A percentile compares a stretch with the other conserved stretches of the same genome.
These are phyloP conservation scores for Listronotus oregonensis DNA, from an alignment of 1,140 invertebrate genomes.

Conservation along the genomic window DNA sequence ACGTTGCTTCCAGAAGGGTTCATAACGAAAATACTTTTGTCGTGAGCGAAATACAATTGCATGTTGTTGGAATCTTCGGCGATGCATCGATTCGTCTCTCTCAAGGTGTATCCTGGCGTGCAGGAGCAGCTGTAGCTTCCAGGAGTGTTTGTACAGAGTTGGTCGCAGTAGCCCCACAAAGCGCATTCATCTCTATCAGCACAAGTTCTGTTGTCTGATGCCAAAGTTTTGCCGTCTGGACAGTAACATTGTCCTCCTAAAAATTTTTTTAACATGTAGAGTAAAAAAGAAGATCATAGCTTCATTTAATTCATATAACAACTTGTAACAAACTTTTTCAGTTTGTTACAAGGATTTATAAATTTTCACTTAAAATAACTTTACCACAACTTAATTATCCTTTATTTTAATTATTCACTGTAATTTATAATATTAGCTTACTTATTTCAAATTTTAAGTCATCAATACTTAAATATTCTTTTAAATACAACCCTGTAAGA, in stretches of 20 bases:
- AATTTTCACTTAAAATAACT: too few species aligned
- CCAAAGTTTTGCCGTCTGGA: conserved; percentile 74
- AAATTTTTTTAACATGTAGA: too few species aligned
- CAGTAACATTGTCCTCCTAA: conserved; percentile 89
- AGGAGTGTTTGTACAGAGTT: conserved; percentile 85
- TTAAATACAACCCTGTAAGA: too few species aligned
- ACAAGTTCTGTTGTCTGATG: conserved; percentile 83
- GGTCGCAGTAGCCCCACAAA: conserved; percentile 96
- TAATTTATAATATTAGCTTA: too few species aligned
- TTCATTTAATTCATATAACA: too few species aligned
- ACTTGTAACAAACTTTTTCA: too few species aligned
- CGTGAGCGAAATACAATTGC: conserved; percentile 82
- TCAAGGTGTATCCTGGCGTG: conserved; percentile 74
- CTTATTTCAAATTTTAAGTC: too few species aligned
- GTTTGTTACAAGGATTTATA: too few species aligned
- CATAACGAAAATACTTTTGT: conserved; percentile 76
- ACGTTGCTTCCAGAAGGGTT: conserved; percentile 66
- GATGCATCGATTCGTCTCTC: conserved; percentile 69
- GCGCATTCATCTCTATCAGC: conserved; percentile 90
- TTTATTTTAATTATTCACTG: too few species aligned
- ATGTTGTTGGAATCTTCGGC: conserved; percentile 64
- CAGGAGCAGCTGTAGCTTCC: conserved; percentile 86
- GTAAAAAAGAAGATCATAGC: too few species aligned
- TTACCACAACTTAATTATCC: too few species aligned
- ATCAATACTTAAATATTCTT: too few species aligned